phyloP scores from a whole-genome alignment of 1,140 invertebrate genomes.

The Neodiprion lecontei region DNA sequence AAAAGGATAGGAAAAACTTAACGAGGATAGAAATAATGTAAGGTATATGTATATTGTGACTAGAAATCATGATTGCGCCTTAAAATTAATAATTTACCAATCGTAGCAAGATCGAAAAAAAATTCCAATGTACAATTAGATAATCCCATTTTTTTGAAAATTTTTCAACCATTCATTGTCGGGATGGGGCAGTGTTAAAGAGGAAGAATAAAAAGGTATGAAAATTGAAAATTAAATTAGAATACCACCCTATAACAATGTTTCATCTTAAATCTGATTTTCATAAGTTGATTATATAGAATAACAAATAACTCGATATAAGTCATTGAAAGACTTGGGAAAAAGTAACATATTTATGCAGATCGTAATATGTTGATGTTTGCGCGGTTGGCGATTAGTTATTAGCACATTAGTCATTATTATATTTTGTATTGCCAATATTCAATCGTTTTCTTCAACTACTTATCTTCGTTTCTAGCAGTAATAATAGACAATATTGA shows the following conservation, averaged over 20 bases:
- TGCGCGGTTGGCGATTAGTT: too few relatives aligned
- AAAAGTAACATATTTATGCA: too few relatives aligned
- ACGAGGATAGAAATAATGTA: background rate
- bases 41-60: background rate
- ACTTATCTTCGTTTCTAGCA: background rate
- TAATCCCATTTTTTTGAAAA: background rate
- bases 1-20: background rate
- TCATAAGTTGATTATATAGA: too few relatives aligned
- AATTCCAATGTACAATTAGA: background rate
- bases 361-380: too few relatives aligned
- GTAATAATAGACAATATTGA: slow-evolving; percentile 1
- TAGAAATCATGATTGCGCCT: background rate
- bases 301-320: too few relatives aligned
- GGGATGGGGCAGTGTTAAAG: too few relatives aligned
- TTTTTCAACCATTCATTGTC: too few relatives aligned
- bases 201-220: background rate
- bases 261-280: too few relatives aligned
- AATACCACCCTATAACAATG: too few relatives aligned
- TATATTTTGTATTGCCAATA: background rate
- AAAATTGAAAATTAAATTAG: background rate
- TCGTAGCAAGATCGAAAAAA: background rate
- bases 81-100: background rate
- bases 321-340: too few relatives aligned
- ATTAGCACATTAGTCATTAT: background rate
- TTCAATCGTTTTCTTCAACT: slow-evolving; percentile 1